Evolutionary conservation across 2,113 vertebrate species (phyloP).

Genomic region (human (Homo sapiens)): DNA sequence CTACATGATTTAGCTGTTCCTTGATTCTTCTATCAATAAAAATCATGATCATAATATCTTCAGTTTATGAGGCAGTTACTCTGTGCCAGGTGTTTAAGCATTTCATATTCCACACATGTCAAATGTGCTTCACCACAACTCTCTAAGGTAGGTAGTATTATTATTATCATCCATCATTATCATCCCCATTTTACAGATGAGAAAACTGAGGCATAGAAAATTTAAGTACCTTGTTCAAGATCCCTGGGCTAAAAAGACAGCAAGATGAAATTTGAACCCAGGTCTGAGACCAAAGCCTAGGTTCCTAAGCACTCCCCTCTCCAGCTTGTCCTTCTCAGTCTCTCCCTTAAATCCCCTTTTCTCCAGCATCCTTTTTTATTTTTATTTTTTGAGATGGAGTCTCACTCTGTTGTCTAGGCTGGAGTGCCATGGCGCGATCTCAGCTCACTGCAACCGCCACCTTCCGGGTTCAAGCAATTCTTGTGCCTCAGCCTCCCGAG

Average conservation of each 20-base stretch:
- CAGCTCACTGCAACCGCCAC: too few species aligned
- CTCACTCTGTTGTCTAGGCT: too few species aligned
- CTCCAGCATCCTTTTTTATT: neutral
- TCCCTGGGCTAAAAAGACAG: neutral
- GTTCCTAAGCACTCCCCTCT: neutral
- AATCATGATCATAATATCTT: neutral
- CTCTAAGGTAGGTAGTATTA: neutral
- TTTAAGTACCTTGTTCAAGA: neutral
- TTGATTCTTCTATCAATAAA: slow-evolving; percentile 34
- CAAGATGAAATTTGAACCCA: slow-evolving; percentile 16
- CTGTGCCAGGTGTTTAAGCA: neutral
- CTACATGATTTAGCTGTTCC: neutral
- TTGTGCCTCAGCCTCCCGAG: too few species aligned
- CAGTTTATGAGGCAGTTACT: neutral
- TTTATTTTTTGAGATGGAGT: too few species aligned
- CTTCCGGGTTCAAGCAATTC: too few species aligned
- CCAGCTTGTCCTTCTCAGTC: neutral
- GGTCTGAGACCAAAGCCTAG: neutral
- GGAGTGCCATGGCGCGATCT: too few species aligned
- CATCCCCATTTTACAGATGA: neutral
- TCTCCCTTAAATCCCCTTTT: neutral
- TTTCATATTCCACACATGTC: neutral
- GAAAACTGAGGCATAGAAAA: slow-evolving; percentile 10
- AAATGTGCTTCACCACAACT: neutral
- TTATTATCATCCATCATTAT: neutral